Evolutionary conservation across 2,888 invertebrate genomes (phyloP), one percentile per base, ranked within the genome.

Genomic region (Drosophila fungiperda): DNA sequence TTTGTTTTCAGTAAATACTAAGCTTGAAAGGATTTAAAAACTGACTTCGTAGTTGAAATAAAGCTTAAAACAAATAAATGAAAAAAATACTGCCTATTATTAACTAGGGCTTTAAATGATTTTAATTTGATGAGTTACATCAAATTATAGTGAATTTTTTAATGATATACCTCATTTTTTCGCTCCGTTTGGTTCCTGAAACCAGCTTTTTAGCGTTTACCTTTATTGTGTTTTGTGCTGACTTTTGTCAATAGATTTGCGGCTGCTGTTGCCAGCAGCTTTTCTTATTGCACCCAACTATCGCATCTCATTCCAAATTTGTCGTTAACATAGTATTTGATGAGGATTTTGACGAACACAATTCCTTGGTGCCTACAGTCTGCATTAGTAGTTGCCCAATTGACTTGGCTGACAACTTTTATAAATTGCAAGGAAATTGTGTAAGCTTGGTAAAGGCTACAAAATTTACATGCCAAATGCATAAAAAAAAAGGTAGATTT

Each of bases 401-500:
- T 76, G 69, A 11, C 50, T 63, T 54, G 50, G 73, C 68, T 68
- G 73, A 70, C 73, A 79, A 88, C 72, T 88, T 84, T 88, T 60
- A 66, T 76, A 80, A 80, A 84, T 83, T 86, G 83, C 86, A 76
- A 62, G 59, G 57, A 59, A 78, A 73, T 73, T 73, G 68, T 52
- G 50, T 20, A 33, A 64, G 50, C 59, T 67, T 57, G 8, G 3
- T 15, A 20, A 29, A 42, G 36, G 17, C 17, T 53, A 26, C 20
- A 15, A 11, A 68, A 55, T 68, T 12, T 50, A 29, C 48, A 68
- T 55, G 54, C 48, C 38, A 38, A n/a, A 50, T 33, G 35, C n/a
- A 59, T 12, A 26, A 33, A 20, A 29, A 20, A 15, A 35, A 20
- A n/a, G 11, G 11, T 26, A 49, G 17, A 55, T 40, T 45, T 67